Base-by-base conservation (phyloP, 2,113 vertebrate genomes). In the Myodes glareolus region DNA sequence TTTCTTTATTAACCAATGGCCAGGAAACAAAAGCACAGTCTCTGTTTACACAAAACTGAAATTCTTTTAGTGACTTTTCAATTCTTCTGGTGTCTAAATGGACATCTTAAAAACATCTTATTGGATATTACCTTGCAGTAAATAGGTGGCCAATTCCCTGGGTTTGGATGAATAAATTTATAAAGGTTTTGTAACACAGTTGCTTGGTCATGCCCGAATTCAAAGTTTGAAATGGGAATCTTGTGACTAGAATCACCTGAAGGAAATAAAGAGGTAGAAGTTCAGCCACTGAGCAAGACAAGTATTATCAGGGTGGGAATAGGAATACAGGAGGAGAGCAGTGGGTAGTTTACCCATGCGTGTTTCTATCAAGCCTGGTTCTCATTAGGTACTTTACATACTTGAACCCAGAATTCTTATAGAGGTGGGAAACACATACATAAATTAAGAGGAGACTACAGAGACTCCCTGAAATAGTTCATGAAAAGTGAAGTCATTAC, bases 191-290 rank as follows among this genome's bases (percentile, higher is more conserved):
- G 78, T 1, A 99, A 96, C 42, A 99, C 98, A 91, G 97, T 95
- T 1, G 97, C 92, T 0, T 98, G 98, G 92, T 97, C 92, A n/a
- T 97, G 61, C 47, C 98, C 97, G 61, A 95, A 89, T 82, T 98
- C 93, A 96, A 98, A 98, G 88, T 98, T 98, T 97, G 98, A 98
- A 17, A 99, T 45, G 4, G 99, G 99, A 95, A 99, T 99, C 97
- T 98, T 99, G 58, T 99, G 99, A 94, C 98, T 99, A n/a, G 97
- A 94, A 95, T 98, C 98, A 97, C 99, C 99, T 99, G 96, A 77
- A 1, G 27, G 52, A 95, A 65, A 31, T 9, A 50, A 45, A 6
- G 1, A 93, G 70, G 45, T 11, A 55, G 61, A 80, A 65, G 25
- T 91, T 96, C 73, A 80, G 89, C 86, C 61, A 55, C 4, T 72